Conservation (phyloP, 2,797 vertebrate species). For the Phoebastria nigripes region DNA sequence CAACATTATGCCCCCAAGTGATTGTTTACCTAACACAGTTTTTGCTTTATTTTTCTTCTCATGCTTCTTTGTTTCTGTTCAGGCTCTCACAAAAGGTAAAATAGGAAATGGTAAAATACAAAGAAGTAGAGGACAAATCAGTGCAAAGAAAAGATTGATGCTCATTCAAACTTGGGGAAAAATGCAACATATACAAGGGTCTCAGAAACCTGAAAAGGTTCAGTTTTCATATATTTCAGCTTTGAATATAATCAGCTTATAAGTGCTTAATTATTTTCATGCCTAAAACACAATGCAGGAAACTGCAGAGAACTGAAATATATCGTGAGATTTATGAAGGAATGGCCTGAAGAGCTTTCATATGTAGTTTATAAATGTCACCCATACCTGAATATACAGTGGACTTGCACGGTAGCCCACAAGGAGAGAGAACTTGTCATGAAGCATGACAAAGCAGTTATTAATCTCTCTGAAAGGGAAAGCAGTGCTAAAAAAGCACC, state of each 20-base stretch:
- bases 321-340: background rate
- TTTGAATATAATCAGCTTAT: background rate
- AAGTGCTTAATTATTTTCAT: background rate
- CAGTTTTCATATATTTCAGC: background rate
- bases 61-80: background rate
- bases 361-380: background rate
- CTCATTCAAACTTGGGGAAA: background rate
- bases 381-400: background rate
- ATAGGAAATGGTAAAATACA: background rate
- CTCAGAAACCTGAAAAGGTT: background rate
- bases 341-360: background rate
- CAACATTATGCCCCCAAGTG: background rate
- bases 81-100: background rate
- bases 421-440: background rate
- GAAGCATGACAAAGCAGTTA: slow-evolving; percentile 44
- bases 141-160: background rate
- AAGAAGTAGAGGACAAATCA: background rate
- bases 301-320: background rate
- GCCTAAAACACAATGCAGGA: background rate
- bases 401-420: background rate
- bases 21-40: background rate
- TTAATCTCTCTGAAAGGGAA: background rate
- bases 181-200: fast-evolving
- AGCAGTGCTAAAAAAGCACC: background rate
- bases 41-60: slow-evolving; percentile 29